These are phyloP conservation scores for Melanogrammus aeglefinus DNA, from an alignment of 2,797 vertebrate genomes.

Conservation along the genomic window DNA sequence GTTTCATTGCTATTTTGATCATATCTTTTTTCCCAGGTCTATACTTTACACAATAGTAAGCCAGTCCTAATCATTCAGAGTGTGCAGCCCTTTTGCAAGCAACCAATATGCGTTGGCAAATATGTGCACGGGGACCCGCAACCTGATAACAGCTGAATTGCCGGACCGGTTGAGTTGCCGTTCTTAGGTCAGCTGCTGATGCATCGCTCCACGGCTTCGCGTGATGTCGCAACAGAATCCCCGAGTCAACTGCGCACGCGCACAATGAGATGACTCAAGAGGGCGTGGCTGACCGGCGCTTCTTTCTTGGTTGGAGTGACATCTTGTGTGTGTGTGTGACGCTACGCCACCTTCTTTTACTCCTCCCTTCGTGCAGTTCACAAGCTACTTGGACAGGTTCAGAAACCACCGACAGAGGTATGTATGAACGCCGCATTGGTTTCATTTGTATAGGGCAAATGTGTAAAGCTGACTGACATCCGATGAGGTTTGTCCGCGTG, in stretches of 20 bases:
- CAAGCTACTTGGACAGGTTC: constrained; percentile 50
- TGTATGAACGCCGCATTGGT: constrained; percentile 20
- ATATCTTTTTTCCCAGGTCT: background rate
- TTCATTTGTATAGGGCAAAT: background rate
- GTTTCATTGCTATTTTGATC: background rate
- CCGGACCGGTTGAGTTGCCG: background rate
- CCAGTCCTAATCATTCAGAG: background rate
- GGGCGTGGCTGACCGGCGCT: constrained; percentile 7
- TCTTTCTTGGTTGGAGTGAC: constrained; percentile 32
- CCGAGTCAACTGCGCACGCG: background rate
- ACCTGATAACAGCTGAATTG: background rate
- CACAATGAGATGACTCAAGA: background rate
- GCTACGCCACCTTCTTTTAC: constrained; percentile 39
- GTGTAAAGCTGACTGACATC: background rate
- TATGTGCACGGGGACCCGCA: background rate
- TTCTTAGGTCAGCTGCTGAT: background rate
- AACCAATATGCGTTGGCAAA: background rate
- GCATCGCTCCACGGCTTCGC: background rate
- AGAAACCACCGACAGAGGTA: constrained; percentile 60
- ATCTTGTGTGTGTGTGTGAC: constrained; percentile 39
- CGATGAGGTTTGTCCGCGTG: background rate
- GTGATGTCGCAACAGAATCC: background rate
- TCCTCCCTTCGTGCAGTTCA: constrained; percentile 64
- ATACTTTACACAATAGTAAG: background rate
- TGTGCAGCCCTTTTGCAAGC: background rate